Evolutionary conservation across 2,113 vertebrate genomes (phyloP).

Genomic region (Dromiciops gliroides): DNA sequence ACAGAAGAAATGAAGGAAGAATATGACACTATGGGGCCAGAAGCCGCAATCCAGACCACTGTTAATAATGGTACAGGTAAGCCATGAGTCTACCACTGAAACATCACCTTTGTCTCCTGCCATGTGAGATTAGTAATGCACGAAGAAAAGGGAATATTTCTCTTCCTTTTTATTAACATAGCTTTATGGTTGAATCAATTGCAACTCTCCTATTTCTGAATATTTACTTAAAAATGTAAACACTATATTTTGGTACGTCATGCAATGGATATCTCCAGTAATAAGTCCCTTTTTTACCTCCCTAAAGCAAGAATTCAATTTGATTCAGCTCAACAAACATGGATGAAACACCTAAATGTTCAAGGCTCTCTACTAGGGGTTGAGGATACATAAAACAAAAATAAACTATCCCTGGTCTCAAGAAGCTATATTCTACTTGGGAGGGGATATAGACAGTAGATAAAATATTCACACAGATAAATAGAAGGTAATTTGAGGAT

Average conservation of each 20-base stretch:
- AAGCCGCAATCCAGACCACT: constrained; percentile 90
- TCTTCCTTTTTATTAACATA: constrained; percentile 12
- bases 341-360: background rate
- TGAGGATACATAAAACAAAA: background rate
- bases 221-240: constrained; percentile 28
- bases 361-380: background rate
- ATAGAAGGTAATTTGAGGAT: background rate
- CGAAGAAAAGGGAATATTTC: constrained; percentile 21
- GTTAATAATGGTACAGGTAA: constrained; percentile 98
- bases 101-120: background rate
- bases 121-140: background rate
- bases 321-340: background rate
- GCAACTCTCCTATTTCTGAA: background rate
- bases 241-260: constrained; percentile 37
- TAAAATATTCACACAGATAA: background rate
- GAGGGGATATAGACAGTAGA: background rate
- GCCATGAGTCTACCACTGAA: background rate
- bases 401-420: background rate
- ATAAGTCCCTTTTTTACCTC: constrained; percentile 14
- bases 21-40: constrained; percentile 95
- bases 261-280: constrained; percentile 28
- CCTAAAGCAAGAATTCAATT: constrained; percentile 1
- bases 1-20: constrained; percentile 99
- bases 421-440: background rate
- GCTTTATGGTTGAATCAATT: constrained; percentile 20